Evolutionary conservation across 2,888 invertebrate genomes (phyloP).

Genomic region (Acrobasis repandana): DNA sequence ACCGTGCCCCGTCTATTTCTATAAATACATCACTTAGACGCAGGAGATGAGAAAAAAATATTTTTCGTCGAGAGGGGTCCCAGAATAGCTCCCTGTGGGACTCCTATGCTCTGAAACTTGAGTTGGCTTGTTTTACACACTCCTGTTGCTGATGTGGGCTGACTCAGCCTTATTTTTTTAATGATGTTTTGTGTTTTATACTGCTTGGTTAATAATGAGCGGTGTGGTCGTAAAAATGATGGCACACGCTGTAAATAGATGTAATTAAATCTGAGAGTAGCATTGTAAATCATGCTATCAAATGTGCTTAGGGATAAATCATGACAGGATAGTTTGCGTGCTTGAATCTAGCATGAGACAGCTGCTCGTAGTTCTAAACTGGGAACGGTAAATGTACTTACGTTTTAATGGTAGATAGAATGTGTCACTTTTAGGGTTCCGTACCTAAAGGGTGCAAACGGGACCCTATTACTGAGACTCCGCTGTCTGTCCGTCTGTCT

Average conservation of each 20-base stretch:
- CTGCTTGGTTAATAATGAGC: slow-evolving; percentile 12
- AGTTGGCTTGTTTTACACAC: slow-evolving; percentile 59
- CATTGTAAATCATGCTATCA: slow-evolving; percentile 17
- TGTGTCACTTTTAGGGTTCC: no score
- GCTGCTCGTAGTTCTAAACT: neutral
- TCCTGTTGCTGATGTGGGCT: slow-evolving; percentile 40
- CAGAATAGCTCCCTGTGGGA: slow-evolving; percentile 80
- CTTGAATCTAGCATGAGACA: neutral
- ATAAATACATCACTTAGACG: slow-evolving; percentile 74
- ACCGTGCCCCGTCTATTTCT: slow-evolving; percentile 65
- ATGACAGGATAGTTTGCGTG: slow-evolving; percentile 3
- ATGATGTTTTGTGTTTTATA: slow-evolving; percentile 5
- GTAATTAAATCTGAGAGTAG: slow-evolving; percentile 14
- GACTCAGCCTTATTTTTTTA: slow-evolving; percentile 29
- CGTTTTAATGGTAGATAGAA: no score
- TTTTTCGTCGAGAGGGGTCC: slow-evolving; percentile 65
- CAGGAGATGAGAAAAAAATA: slow-evolving; percentile 54
- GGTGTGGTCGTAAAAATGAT: slow-evolving; percentile 14
- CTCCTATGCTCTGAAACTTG: slow-evolving; percentile 63
- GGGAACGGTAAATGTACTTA: no score
- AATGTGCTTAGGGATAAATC: slow-evolving; percentile 16
- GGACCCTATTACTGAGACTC: no score
- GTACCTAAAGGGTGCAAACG: no score
- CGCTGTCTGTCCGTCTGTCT: no score
- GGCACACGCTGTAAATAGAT: slow-evolving; percentile 17